Evolutionary conservation across 30 jellyfish, hydroid and myxozoan genomes (phyloP).

Genomic region (Aurelia coerulea): DNA sequence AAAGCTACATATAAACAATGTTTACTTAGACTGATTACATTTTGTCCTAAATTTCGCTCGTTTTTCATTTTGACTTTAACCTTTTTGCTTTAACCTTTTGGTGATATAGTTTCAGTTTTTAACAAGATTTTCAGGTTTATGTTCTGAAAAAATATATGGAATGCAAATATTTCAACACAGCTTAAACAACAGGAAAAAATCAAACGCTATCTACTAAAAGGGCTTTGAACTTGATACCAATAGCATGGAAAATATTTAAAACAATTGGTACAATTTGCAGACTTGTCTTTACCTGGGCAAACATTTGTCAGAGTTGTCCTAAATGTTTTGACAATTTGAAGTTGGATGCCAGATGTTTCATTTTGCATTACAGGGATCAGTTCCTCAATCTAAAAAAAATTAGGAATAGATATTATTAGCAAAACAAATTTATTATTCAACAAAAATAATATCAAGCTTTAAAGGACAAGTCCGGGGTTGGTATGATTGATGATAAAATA

Average conservation of each 20-base stretch:
- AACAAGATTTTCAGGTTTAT: background rate
- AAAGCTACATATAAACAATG: too few relatives aligned
- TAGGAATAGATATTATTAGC: too few relatives aligned
- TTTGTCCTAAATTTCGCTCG: too few relatives aligned
- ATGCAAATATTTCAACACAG: background rate
- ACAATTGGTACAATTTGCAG: background rate
- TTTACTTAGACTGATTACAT: too few relatives aligned
- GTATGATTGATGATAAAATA: too few relatives aligned
- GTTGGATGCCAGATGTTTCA: slow-evolving; percentile 70
- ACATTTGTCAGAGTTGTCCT: slow-evolving; percentile 77
- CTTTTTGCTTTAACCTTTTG: too few relatives aligned
- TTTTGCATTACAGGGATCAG: slow-evolving; percentile 66
- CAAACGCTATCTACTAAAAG: background rate
- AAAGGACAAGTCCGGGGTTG: too few relatives aligned
- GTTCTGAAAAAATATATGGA: background rate
- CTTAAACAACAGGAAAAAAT: background rate
- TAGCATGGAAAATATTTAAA: background rate
- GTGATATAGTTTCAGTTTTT: too few relatives aligned
- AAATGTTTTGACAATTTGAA: slow-evolving; percentile 76
- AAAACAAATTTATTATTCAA: too few relatives aligned
- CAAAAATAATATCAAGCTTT: too few relatives aligned
- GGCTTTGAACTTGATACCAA: too few relatives aligned
- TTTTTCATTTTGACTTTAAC: too few relatives aligned
- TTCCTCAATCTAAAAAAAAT: slow-evolving; percentile 56
- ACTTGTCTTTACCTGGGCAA: slow-evolving; percentile 66